Percentiles rank a stretch among this genome's conserved stretches.
Conservation (phyloP, 2,113 vertebrate genomes). For the Girardinichthys multiradiatus region DNA sequence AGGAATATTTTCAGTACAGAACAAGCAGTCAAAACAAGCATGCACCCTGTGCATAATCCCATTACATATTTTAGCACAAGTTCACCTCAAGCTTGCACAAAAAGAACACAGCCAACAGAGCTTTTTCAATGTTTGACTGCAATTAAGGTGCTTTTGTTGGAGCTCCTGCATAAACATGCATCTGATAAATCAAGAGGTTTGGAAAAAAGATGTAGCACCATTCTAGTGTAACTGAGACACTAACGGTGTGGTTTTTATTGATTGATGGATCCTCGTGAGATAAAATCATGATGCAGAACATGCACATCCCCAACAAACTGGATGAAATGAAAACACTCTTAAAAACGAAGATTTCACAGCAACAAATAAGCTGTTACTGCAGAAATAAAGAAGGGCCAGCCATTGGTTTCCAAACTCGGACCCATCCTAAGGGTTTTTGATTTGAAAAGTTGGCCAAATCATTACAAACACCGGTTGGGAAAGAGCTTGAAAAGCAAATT, state of each 20-base stretch:
- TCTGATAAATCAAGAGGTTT: constrained; percentile 9
- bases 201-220: neutral
- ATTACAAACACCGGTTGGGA: constrained; percentile 13
- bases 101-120: constrained; percentile 33
- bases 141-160: constrained; percentile 29
- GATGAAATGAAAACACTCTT: constrained; percentile 1
- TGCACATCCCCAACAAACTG: neutral
- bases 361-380: constrained; percentile 14
- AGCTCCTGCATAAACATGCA: neutral
- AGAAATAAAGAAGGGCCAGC: constrained; percentile 10
- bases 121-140: constrained; percentile 29
- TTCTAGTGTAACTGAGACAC: constrained; percentile 13
- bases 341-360: constrained; percentile 40
- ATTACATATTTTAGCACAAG: constrained; percentile 24
- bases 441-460: constrained; percentile 11
- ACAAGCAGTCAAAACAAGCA: constrained; percentile 4
- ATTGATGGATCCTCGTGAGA: constrained; percentile 32
- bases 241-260: constrained; percentile 26
- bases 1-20: constrained; percentile 18
- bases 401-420: constrained; percentile 54
- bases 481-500: constrained; percentile 57
- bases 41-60: neutral
- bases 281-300: constrained; percentile 24
- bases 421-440: constrained; percentile 23
- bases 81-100: constrained; percentile 46